Percentiles rank a stretch among this genome's conserved stretches.
These are phyloP conservation scores for Malurus melanocephalus DNA, from an alignment of 2,113 vertebrate species.

Conservation along the genomic window DNA sequence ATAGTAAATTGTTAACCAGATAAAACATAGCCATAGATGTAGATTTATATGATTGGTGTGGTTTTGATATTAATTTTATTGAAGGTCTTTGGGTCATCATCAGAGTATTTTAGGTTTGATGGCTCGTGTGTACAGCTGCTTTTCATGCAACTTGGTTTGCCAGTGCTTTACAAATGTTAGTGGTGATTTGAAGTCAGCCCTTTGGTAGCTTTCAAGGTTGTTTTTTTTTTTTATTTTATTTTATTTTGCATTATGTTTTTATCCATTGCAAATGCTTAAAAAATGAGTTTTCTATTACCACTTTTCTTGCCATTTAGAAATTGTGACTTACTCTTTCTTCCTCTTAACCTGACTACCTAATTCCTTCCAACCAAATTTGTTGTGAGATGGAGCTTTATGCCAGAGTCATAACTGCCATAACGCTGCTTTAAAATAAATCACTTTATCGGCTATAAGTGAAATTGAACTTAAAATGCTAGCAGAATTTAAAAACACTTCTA, in stretches of 20 bases:
- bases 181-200: background rate
- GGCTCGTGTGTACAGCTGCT: background rate
- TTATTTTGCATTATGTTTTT: background rate
- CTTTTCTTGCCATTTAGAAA: background rate
- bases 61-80: background rate
- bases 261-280: background rate
- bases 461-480: background rate
- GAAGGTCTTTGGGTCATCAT: background rate
- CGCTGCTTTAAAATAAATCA: background rate
- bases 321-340: background rate
- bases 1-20: background rate
- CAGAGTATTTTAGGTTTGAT: background rate
- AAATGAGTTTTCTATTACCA: background rate
- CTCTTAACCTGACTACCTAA: background rate
- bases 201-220: background rate
- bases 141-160: background rate
- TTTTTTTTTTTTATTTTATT: too few relatives aligned
- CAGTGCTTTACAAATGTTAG: background rate
- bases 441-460: background rate
- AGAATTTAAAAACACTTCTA: background rate
- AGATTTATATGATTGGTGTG: background rate
- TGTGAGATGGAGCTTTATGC: background rate
- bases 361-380: background rate
- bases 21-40: background rate
- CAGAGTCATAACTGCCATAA: background rate